Base-by-base conservation (phyloP, 53 echinoderm and acorn worm species). In the Antedon mediterranea region DNA sequence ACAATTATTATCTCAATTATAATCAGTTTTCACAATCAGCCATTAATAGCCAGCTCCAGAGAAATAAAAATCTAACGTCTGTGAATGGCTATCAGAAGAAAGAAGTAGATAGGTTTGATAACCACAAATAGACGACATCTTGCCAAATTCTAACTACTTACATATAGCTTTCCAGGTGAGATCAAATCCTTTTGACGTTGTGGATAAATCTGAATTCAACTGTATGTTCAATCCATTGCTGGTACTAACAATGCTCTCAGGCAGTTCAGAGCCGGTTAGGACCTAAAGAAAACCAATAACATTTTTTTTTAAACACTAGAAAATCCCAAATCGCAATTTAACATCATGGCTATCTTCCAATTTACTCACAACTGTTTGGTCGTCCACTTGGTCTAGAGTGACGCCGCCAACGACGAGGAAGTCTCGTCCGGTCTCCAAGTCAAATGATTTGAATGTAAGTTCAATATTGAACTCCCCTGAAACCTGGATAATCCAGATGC, bases 401-500 rank as follows among this genome's bases (percentile, higher is more conserved):
- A 72, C 81, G 9, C 89, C 93, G n/a, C 76, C 78, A 28, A 90
- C 74, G 43, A 84, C 79, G 28, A 93, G 86, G 42, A 74, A 72
- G 43, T 93, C 93, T 34, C 79, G 76, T 28, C 88, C 90, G 0
- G 75, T 28, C 83, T 93, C 93, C 11, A 93, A 76, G 43, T 93
- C 76, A 73, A 93, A 93, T 11, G 32, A 84, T 0, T 76, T 32
- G 71, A 93, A 93, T 13, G 77, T 79, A 29, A 93, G 76, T 28
- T 76, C 79, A 43, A 93, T 77, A 28, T 79, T 80, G 70, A 86
- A 82, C 2, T 74, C 72, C 0, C 34, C 85, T 3, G 80, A 71
- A 2, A 89, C 90, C 7, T 80, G 88, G 29, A 93, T 88, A 13
- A 75, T 81, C 93, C 93, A 93, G 31, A 32, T 34, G 31, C 93